These are phyloP conservation scores for Zhengitettix transpicula DNA, from an alignment of 2,888 invertebrate genomes.

Conservation along the genomic window DNA sequence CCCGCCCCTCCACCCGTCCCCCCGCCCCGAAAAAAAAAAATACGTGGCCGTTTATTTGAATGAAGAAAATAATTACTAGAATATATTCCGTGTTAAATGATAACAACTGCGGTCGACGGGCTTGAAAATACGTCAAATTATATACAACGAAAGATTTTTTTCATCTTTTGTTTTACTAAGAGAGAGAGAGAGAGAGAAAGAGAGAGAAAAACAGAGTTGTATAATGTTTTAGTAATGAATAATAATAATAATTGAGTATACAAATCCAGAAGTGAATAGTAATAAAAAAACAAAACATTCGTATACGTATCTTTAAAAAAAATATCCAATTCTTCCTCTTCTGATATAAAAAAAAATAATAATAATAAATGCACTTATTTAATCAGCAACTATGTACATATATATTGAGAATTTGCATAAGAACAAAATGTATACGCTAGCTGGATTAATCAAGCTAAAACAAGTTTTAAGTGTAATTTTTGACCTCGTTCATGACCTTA, in stretches of 20 bases:
- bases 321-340: conserved; percentile 14
- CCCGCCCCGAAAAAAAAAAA: too few species aligned
- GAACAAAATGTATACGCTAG: conserved; percentile 61
- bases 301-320: conserved; percentile 13
- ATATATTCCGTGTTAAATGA: too few species aligned
- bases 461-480: background rate
- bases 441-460: conserved; percentile 36
- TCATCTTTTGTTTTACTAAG: too few species aligned
- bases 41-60: too few species aligned
- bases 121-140: too few species aligned
- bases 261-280: background rate
- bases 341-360: conserved; percentile 11
- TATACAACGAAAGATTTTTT: too few species aligned
- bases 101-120: too few species aligned
- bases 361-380: conserved; percentile 7
- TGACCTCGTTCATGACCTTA: background rate
- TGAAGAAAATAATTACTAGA: too few species aligned
- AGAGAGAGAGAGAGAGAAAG: too few species aligned
- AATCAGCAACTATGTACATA: conserved; percentile 10
- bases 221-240: too few species aligned
- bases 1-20: too few species aligned
- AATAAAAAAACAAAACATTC: conserved; percentile 8
- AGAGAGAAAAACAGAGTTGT: too few species aligned
- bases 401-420: conserved; percentile 20
- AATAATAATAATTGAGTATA: background rate